phyloP scores from a whole-genome alignment of 2,888 invertebrate species.

The Protodeltote pygarga region DNA sequence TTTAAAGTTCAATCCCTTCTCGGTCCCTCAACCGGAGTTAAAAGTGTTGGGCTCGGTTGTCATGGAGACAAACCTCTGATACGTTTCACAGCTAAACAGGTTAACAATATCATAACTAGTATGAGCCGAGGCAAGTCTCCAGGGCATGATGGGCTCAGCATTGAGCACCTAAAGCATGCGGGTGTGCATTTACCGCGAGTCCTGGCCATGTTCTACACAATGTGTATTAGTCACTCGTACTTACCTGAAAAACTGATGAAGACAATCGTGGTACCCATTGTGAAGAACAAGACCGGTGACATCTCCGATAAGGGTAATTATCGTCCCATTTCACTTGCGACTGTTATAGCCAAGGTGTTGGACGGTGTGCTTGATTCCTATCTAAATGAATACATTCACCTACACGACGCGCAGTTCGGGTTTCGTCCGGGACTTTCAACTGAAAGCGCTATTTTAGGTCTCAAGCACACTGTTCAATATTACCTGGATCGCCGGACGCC shows the following conservation, averaged over 20 bases:
- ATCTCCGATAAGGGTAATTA: neutral
- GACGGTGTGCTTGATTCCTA: constrained; percentile 8
- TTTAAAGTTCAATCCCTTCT: constrained; percentile 4
- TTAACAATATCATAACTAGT: neutral
- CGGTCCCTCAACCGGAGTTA: neutral
- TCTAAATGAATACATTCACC: neutral
- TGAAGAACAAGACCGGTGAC: constrained; percentile 3
- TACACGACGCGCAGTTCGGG: constrained; percentile 14
- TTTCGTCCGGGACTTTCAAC: constrained; percentile 23
- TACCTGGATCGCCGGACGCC: constrained; percentile 22
- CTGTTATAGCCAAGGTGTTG: constrained; percentile 7
- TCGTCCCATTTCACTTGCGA: constrained; percentile 9
- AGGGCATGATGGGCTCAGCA: constrained; percentile 1
- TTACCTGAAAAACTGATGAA: constrained; percentile 1
- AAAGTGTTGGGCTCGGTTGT: neutral
- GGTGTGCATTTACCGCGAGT: neutral
- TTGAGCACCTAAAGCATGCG: constrained; percentile 6
- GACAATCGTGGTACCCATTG: neutral
- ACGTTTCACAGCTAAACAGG: neutral
- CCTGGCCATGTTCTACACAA: neutral
- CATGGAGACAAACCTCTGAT: neutral
- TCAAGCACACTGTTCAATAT: constrained; percentile 28
- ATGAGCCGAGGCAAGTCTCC: constrained; percentile 11
- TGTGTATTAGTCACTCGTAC: constrained; percentile 4
- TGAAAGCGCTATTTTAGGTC: constrained; percentile 18